Evolutionary conservation across 2,888 invertebrate species (phyloP), one percentile per base, ranked within the genome.

Genomic region (Aphidoletes aphidimyza): DNA sequence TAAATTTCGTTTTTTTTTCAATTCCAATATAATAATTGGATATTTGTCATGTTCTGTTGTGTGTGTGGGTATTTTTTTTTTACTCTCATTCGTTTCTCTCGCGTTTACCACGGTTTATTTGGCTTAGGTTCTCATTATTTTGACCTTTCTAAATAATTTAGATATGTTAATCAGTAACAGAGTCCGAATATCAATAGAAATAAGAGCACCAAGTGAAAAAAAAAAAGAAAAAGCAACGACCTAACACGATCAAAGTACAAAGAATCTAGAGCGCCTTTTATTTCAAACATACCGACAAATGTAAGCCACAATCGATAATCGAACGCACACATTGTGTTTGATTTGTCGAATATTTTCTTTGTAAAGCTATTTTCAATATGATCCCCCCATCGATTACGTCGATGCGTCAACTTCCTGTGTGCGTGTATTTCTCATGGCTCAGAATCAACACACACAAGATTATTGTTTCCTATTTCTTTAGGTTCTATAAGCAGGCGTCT

Each of bases 111-210:
- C 26, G 54, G 54, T 26, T 54, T 6, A 9, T 54, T 54, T 11
- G 22, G 26, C 14, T 14, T 54, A 6, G 54, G 5, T 54, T 54
- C 22, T 54, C 49, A 19, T 49, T 26, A 22, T 54, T 54, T 22
- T 54, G 54, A 54, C 54, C 54, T 54, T 22, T 54, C 54, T 26
- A 54, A n/a, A 54, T 54, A 54, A 26, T 54, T 54, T 54, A 6
- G 54, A 54, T 26, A 22, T 54, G 1, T 54, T 54, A 54, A 22
- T 54, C 54, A 54, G 26, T 54, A 54, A 22, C 54, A 54, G 22
- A n/a, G n/a, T n/a, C n/a, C n/a, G n/a, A n/a, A n/a, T n/a, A n/a
- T n/a, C n/a, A n/a, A n/a, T n/a, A n/a, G n/a, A n/a, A n/a, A n/a
- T n/a, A n/a, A n/a, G n/a, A n/a, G n/a, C n/a, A n/a, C n/a, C n/a